A percentile compares a stretch with the other conserved stretches of the same genome.
phyloP scores from a whole-genome alignment of 2,113 vertebrate species.

The Eleginops maclovinus region DNA sequence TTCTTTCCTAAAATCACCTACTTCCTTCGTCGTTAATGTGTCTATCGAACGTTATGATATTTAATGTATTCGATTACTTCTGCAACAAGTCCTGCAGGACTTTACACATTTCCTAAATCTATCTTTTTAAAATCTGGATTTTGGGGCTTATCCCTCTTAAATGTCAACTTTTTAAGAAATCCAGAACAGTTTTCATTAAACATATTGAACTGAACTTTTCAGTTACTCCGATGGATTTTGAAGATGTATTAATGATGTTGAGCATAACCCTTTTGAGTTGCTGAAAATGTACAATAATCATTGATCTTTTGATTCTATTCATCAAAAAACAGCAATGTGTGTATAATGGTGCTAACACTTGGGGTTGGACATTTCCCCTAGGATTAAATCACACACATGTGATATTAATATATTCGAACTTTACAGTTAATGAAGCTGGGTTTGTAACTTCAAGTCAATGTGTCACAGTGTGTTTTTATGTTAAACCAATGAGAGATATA shows the following conservation, averaged over 20 bases:
- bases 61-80: not conserved
- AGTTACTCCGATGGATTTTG: not conserved
- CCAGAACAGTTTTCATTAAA: not conserved
- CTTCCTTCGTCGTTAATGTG: no score
- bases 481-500: not conserved
- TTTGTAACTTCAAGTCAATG: not conserved
- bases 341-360: not conserved
- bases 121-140: not conserved
- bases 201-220: not conserved
- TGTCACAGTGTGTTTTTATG: not conserved
- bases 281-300: not conserved
- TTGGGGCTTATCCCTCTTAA: not conserved
- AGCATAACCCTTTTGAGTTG: not conserved
- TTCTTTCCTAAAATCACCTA: not conserved
- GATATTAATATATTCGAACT: not conserved
- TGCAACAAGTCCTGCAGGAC: not conserved
- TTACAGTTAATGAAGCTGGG: not conserved
- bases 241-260: not conserved
- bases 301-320: not conserved
- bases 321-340: not conserved
- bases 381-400: not conserved
- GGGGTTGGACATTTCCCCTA: not conserved
- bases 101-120: not conserved
- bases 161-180: not conserved
- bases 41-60: not conserved